Conservation (phyloP, 1,140 invertebrate species). For the Monomorium pharaonis region DNA sequence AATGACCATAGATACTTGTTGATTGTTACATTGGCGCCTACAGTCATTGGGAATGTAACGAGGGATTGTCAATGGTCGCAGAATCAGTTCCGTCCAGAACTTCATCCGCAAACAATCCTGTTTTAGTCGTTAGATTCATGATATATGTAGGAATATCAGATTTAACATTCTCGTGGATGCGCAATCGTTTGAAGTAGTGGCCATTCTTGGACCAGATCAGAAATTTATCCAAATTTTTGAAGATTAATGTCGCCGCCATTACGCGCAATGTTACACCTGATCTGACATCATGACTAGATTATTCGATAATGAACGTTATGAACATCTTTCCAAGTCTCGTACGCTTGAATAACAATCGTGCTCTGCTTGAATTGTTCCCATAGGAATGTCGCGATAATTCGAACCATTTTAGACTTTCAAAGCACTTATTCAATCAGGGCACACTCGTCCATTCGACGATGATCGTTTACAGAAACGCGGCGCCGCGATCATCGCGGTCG, state of each 20-base stretch:
- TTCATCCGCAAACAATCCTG: background rate
- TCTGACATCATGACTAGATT: no score
- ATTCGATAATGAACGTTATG: background rate
- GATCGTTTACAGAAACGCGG: conserved; percentile 4
- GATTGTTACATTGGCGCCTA: background rate
- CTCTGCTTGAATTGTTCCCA: background rate
- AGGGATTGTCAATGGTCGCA: conserved; percentile 20
- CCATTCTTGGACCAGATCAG: no score
- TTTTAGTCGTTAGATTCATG: background rate
- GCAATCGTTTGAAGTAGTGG: no score
- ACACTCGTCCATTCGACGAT: background rate
- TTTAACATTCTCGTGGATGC: no score
- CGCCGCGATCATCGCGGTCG: background rate
- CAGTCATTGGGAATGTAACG: conserved; percentile 1
- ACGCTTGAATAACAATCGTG: background rate
- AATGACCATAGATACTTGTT: background rate
- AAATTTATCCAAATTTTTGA: no score
- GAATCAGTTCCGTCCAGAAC: background rate
- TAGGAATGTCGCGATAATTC: background rate
- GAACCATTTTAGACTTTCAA: background rate
- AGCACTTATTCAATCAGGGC: conserved; percentile 13
- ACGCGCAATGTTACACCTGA: no score
- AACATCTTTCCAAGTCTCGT: background rate
- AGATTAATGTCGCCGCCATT: no score
- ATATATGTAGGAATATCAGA: no score